These are phyloP conservation scores for Periplaneta americana DNA, from an alignment of 1,140 invertebrate species.

Conservation along the genomic window DNA sequence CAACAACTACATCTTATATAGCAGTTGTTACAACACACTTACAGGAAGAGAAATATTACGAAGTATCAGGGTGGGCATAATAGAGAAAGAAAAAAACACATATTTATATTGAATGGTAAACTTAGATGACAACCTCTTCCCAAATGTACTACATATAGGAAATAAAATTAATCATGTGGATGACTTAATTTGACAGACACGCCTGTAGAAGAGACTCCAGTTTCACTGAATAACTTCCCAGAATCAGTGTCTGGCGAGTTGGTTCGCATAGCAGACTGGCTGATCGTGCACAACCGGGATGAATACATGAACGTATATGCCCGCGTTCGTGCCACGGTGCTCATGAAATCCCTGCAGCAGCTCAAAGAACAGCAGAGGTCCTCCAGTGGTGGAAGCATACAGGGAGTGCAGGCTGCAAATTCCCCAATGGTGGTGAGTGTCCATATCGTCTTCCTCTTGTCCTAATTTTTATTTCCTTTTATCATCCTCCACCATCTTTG, in stretches of 20 bases:
- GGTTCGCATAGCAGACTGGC: constrained; percentile 77
- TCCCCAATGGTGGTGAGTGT: constrained; percentile 31
- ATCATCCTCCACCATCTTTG: too few relatives aligned
- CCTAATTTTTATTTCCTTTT: too few relatives aligned
- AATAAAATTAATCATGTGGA: too few relatives aligned
- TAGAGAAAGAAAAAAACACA: too few relatives aligned
- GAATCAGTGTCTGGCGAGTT: constrained; percentile 64
- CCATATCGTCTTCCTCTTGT: too few relatives aligned
- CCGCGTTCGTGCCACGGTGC: constrained; percentile 64
- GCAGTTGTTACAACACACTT: too few relatives aligned
- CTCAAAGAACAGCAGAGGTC: constrained; percentile 77
- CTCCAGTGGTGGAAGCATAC: constrained; percentile 59
- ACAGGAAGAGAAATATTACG: too few relatives aligned
- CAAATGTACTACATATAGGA: too few relatives aligned
- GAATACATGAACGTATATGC: constrained; percentile 80
- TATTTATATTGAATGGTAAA: too few relatives aligned
- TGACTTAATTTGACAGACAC: constrained; percentile 30
- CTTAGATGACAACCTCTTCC: too few relatives aligned
- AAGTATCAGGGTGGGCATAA: too few relatives aligned
- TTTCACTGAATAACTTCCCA: constrained; percentile 50
- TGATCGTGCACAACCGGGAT: constrained; percentile 67
- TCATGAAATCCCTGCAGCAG: constrained; percentile 68
- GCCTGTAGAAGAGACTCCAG: constrained; percentile 39
- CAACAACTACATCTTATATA: too few relatives aligned
- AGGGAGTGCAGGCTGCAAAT: constrained; percentile 27